Base-by-base conservation (phyloP, 2,888 invertebrate species). In the Drosophila quasianomalipes region DNA sequence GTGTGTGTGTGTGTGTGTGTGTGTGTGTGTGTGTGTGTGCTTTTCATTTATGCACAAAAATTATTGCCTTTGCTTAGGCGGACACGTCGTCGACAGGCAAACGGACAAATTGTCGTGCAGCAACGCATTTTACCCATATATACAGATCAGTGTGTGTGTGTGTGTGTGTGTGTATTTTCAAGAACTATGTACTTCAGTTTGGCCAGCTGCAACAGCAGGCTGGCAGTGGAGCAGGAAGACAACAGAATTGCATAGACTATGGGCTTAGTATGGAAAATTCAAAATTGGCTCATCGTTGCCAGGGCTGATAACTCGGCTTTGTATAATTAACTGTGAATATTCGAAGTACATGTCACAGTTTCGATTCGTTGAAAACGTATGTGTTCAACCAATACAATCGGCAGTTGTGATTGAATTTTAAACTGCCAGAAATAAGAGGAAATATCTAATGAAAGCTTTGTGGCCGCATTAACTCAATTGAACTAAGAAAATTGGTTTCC, bases 51-150 rank as follows among this genome's bases (percentile, higher is more conserved):
- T 86, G 91, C 85, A 86, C 85, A 86, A 86, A 86, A 86, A 86
- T 86, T 91, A 86, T 86, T 85, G 91, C 90, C 87, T 66, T 89
- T 91, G 85, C 91, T 91, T 89, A 85, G 91, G 79, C 90, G 90
- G 79, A 87, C 90, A 90, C 88, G 72, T 81, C 71, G 85, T 59
- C 85, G 82, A 78, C 82, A 78, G 73, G 82, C 85, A 85, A 85
- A 85, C 82, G 82, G 70, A 84, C 88, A 83, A 77, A 90, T 88
- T 90, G 80, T 90, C 85, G 68, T 72, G 63, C 70, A 70, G 70
- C 68, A 86, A 81, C 70, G 69, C 81, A 66, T 47, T 47, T 47
- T 16, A 16, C 22, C 22, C 58, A 41, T 26, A 14, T 10, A 28
- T 4, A n/a, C 47, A 54, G 26, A 28, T 49, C 47, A 55, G 28